These are phyloP conservation scores for Actinia equina DNA, from an alignment of 64 coral and sea anemone species.

Conservation along the genomic window DNA sequence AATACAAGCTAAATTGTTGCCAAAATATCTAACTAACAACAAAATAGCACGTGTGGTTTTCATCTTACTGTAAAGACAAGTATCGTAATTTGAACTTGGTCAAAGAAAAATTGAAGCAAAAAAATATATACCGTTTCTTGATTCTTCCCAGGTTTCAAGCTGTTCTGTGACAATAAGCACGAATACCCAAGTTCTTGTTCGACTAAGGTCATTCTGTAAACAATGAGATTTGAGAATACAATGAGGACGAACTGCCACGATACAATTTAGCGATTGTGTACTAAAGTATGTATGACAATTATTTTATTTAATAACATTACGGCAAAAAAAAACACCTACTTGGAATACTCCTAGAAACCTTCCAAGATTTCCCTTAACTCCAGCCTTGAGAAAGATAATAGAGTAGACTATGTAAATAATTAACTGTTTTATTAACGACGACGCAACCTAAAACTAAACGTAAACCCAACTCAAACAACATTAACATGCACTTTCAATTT, in stretches of 20 bases:
- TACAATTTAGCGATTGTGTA: not conserved
- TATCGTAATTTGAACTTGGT: not conserved
- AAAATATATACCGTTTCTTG: slow-evolving; percentile 25
- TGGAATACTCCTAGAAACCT: slow-evolving; percentile 87
- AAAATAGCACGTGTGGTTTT: too few relatives aligned
- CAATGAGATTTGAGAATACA: slow-evolving; percentile 1
- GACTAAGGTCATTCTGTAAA: slow-evolving; percentile 77
- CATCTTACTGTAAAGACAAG: not conserved
- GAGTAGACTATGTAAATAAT: not conserved
- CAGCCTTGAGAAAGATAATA: slow-evolving; percentile 48
- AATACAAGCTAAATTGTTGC: too few relatives aligned
- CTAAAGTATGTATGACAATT: not conserved
- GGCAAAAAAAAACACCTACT: slow-evolving; percentile 31
- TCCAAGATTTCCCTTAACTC: slow-evolving; percentile 81
- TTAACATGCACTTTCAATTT: slow-evolving; percentile 16
- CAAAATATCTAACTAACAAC: too few relatives aligned
- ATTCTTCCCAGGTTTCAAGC: slow-evolving; percentile 74
- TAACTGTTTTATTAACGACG: not conserved
- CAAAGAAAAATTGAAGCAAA: not conserved
- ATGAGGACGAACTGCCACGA: not conserved
- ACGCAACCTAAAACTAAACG: not conserved
- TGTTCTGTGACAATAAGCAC: slow-evolving; percentile 89
- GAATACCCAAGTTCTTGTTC: slow-evolving; percentile 64
- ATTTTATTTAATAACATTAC: not conserved
- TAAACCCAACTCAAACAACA: not conserved